A percentile compares a stretch with the other conserved stretches of the same genome.
Evolutionary conservation across 2,797 vertebrate genomes (phyloP).

Genomic region (Channallabes apus): DNA sequence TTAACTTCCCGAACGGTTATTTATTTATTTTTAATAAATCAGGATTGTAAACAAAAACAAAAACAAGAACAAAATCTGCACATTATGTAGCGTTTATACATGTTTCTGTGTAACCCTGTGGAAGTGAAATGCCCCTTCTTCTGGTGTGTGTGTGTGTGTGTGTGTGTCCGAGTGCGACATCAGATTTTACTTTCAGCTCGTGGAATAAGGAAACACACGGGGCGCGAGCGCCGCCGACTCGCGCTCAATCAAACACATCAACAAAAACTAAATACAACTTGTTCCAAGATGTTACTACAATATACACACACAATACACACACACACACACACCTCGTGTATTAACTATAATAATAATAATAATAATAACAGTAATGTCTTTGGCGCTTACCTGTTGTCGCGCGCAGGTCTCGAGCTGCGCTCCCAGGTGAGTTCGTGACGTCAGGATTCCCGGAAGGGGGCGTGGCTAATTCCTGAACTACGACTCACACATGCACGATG

Average conservation of each 20-base stretch:
- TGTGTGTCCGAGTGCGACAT: too few species aligned
- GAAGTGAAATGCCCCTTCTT: neutral
- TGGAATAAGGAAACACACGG: neutral
- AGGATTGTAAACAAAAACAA: neutral
- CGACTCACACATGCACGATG: too few species aligned
- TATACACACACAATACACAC: too few species aligned
- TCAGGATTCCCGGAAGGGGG: slow-evolving; percentile 22
- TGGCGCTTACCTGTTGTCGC: neutral
- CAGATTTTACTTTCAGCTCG: neutral
- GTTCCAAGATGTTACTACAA: too few species aligned
- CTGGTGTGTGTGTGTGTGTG: too few species aligned
- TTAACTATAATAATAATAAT: neutral
- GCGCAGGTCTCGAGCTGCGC: neutral
- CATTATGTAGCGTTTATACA: neutral
- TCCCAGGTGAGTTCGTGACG: slow-evolving; percentile 18
- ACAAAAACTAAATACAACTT: too few species aligned
- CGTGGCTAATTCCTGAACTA: neutral
- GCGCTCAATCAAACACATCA: too few species aligned
- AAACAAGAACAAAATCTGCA: too few species aligned
- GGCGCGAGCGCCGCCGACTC: neutral
- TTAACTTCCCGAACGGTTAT: neutral
- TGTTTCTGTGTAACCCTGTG: neutral
- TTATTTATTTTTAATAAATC: neutral
- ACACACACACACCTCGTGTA: too few species aligned
- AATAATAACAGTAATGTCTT: too few species aligned